Conservation (phyloP, 1,140 invertebrate genomes). For the Tribolium madens region DNA sequence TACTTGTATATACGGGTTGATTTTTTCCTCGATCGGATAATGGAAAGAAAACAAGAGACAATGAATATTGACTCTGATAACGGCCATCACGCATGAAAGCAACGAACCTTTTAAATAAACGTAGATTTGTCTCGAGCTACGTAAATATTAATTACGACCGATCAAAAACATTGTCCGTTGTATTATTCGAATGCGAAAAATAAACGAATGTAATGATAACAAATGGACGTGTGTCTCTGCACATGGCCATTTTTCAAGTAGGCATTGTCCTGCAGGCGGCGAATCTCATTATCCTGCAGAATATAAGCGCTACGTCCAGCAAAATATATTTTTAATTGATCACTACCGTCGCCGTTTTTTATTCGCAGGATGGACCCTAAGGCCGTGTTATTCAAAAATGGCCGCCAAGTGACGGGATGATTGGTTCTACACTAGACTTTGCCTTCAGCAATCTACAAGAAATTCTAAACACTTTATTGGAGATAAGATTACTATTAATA, state of each 20-base stretch:
- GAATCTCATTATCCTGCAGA: conserved; percentile 24
- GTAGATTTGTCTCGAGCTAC: conserved; percentile 51
- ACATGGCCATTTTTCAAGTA: conserved; percentile 30
- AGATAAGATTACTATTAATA: too few species aligned
- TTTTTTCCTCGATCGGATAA: conserved; percentile 26
- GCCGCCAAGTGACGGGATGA: not conserved
- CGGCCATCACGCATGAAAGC: conserved; percentile 19
- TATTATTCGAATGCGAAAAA: conserved; percentile 51
- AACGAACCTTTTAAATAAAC: conserved; percentile 44
- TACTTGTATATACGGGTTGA: not conserved
- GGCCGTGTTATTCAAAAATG: not conserved
- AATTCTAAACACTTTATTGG: too few species aligned
- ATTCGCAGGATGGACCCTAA: not conserved
- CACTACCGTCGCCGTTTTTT: not conserved
- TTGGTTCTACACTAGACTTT: too few species aligned
- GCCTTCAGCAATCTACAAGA: too few species aligned
- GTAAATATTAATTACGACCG: conserved; percentile 54
- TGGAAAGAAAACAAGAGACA: conserved; percentile 49
- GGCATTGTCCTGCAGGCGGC: conserved; percentile 35
- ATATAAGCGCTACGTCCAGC: not conserved
- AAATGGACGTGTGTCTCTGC: conserved; percentile 41
- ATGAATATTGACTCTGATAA: conserved; percentile 47
- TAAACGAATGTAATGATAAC: conserved; percentile 48
- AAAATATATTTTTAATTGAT: conserved; percentile 36
- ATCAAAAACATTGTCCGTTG: conserved; percentile 52